A percentile compares a stretch with the other conserved stretches of the same genome.
Conservation (phyloP, 2,888 invertebrate genomes). For the Pseudococcus jackbeardsleyi region DNA sequence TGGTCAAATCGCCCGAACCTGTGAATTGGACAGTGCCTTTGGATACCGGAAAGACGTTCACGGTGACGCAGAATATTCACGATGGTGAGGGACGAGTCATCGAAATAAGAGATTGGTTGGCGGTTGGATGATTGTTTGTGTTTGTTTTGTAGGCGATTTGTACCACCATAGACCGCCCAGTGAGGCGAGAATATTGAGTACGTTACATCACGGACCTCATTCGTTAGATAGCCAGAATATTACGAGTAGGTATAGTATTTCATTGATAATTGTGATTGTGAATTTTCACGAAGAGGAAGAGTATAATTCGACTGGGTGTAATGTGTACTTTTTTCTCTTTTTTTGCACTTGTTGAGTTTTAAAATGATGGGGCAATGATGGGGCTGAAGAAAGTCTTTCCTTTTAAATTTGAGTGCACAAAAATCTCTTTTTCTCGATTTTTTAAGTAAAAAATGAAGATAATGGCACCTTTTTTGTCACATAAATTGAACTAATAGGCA, state of each 20-base stretch:
- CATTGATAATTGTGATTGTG: not conserved
- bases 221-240: slow-evolving; percentile 56
- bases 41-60: slow-evolving; percentile 93
- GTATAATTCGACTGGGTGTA: too few relatives aligned
- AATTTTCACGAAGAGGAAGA: not conserved
- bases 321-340: too few relatives aligned
- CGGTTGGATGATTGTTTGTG: not conserved
- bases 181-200: slow-evolving; percentile 46
- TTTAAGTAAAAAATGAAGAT: too few relatives aligned
- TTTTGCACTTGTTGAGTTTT: too few relatives aligned
- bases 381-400: too few relatives aligned
- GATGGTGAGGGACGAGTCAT: slow-evolving; percentile 71
- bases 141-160: slow-evolving; percentile 23
- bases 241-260: slow-evolving; percentile 56
- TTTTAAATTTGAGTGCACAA: too few relatives aligned
- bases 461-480: too few relatives aligned
- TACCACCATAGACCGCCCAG: slow-evolving; percentile 55
- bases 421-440: too few relatives aligned
- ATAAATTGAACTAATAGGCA: too few relatives aligned
- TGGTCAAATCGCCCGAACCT: slow-evolving; percentile 93
- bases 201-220: slow-evolving; percentile 55
- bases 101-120: not conserved
- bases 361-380: too few relatives aligned
- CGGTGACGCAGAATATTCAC: slow-evolving; percentile 91
- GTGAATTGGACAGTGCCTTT: slow-evolving; percentile 96